phyloP scores from a whole-genome alignment of 2,113 vertebrate genomes.

The Clarias macrocephalus region DNA sequence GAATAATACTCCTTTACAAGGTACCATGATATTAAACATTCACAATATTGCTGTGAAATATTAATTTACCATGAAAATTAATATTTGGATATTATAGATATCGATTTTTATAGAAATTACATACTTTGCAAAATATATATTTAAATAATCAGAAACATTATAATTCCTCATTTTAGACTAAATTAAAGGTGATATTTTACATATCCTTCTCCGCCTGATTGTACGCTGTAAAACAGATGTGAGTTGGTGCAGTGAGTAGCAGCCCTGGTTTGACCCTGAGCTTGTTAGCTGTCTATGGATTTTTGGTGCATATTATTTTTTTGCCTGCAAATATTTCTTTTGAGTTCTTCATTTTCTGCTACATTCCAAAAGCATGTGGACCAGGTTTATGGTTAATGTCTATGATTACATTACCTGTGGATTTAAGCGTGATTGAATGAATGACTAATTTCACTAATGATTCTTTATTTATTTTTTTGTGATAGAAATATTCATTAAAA shows the following conservation, averaged over 20 bases:
- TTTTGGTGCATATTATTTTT: not conserved
- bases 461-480: not conserved
- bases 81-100: too few relatives aligned
- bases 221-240: not conserved
- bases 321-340: not conserved
- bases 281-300: not conserved
- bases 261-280: not conserved
- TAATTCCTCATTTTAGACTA: not conserved
- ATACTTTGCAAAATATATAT: not conserved
- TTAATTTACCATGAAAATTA: not conserved
- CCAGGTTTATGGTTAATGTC: not conserved
- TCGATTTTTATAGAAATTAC: not conserved
- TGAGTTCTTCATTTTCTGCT: not conserved
- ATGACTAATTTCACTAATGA: not conserved
- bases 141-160: not conserved
- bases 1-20: not conserved
- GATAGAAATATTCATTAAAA: not conserved
- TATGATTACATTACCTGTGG: not conserved
- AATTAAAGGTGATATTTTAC: not conserved
- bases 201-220: not conserved
- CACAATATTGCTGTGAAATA: not conserved
- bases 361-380: not conserved
- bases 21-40: not conserved
- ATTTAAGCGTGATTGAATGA: not conserved
- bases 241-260: not conserved